A percentile compares a stretch with the other conserved stretches of the same genome.
Evolutionary conservation across 2,113 vertebrate species (phyloP).

Genomic region (Dascyllus trimaculatus): DNA sequence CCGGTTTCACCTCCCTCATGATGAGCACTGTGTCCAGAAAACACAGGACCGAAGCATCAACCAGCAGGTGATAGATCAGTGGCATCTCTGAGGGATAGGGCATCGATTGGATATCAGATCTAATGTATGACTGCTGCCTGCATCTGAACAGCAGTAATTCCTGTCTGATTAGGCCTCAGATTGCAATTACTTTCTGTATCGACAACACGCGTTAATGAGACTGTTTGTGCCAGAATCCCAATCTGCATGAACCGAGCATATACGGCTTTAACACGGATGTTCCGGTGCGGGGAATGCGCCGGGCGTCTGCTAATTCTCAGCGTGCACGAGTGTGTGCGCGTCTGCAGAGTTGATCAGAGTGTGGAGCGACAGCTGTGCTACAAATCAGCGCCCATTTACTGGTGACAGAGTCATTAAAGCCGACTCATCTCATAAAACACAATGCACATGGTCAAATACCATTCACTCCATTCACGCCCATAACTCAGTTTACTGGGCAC

Average conservation of each 20-base stretch:
- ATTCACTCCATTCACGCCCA: conserved; percentile 68
- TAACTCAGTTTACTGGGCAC: conserved; percentile 70
- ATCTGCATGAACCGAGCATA: conserved; percentile 48
- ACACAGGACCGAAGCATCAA: conserved; percentile 30
- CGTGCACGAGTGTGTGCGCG: conserved; percentile 17
- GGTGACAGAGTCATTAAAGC: conserved; percentile 85
- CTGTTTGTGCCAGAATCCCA: conserved; percentile 64
- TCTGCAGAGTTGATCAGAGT: conserved; percentile 68
- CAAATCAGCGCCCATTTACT: conserved; percentile 85
- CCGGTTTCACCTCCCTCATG: conserved; percentile 5
- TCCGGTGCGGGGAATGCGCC: conserved; percentile 26
- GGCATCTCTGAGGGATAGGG: conserved; percentile 52
- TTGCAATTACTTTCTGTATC: conserved; percentile 68
- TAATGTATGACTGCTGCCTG: conserved; percentile 60
- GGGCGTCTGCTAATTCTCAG: conserved; percentile 25
- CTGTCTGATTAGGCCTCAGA: conserved; percentile 68
- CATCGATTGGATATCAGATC: conserved; percentile 71
- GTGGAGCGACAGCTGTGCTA: conserved; percentile 77
- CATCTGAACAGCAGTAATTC: conserved; percentile 67
- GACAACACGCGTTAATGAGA: conserved; percentile 63
- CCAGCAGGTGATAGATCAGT: conserved; percentile 34
- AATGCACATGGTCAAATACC: conserved; percentile 75
- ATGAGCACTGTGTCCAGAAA: conserved; percentile 22
- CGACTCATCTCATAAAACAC: conserved; percentile 83
- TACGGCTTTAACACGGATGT: conserved; percentile 45